These are phyloP conservation scores for Chymomyza costata DNA, from an alignment of 1,140 invertebrate species.

Conservation along the genomic window DNA sequence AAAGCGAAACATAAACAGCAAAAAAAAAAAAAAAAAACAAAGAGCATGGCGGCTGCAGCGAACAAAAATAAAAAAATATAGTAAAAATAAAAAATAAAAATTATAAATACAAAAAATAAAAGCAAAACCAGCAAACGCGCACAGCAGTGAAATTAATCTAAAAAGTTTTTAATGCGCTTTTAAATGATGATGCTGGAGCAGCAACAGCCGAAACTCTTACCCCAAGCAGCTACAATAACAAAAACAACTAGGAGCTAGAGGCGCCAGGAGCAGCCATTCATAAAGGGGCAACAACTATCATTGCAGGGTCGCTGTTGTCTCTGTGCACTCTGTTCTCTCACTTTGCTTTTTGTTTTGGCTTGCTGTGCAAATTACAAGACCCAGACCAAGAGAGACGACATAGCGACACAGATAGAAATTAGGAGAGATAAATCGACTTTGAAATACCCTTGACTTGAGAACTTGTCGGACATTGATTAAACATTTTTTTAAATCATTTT, in stretches of 20 bases:
- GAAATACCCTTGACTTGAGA: no score
- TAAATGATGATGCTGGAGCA: slow-evolving; percentile 66
- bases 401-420: no score
- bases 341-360: slow-evolving; percentile 16
- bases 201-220: slow-evolving; percentile 3
- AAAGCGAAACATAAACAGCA: slow-evolving; percentile 23
- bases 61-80: slow-evolving; percentile 43
- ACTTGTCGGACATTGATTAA: no score
- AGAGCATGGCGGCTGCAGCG: neutral
- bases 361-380: slow-evolving; percentile 65
- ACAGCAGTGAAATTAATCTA: slow-evolving; percentile 70
- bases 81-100: slow-evolving; percentile 10
- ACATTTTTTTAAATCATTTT: no score
- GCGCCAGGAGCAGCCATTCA: slow-evolving; percentile 56
- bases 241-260: slow-evolving; percentile 11
- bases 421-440: no score
- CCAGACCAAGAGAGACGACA: slow-evolving; percentile 7
- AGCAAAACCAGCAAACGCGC: no score
- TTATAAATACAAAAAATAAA: no score
- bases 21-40: slow-evolving; percentile 34
- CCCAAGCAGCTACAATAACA: neutral
- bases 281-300: slow-evolving; percentile 59
- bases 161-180: slow-evolving; percentile 75
- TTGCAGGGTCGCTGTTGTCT: slow-evolving; percentile 56
- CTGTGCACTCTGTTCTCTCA: slow-evolving; percentile 4